Evolutionary conservation across 2,797 vertebrate species (phyloP).

Genomic region (Loris lydekkerianus): DNA sequence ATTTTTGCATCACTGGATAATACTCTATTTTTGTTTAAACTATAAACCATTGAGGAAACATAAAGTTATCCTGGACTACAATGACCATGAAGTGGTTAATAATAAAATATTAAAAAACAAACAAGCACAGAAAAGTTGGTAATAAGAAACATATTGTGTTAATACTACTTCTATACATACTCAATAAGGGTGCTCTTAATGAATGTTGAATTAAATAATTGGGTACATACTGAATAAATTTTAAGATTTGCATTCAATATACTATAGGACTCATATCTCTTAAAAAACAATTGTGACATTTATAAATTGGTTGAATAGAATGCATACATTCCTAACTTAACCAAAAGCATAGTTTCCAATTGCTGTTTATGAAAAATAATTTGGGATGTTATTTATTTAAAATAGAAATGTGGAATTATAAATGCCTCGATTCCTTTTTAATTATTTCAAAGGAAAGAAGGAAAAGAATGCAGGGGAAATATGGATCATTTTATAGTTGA

Average conservation of each 20-base stretch:
- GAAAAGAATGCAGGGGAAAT: constrained; percentile 22
- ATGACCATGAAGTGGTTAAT: neutral
- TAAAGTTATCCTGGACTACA: neutral
- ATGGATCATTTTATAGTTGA: neutral
- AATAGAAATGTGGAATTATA: constrained; percentile 8
- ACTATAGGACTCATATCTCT: neutral
- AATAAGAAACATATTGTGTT: neutral
- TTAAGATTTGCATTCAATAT: neutral
- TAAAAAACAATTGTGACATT: neutral
- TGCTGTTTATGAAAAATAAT: constrained; percentile 44
- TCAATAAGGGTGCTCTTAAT: neutral
- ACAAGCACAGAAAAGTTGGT: neutral
- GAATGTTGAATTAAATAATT: constrained; percentile 31
- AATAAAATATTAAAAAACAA: constrained; percentile 39
- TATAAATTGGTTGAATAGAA: neutral
- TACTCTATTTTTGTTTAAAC: neutral
- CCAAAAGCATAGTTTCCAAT: constrained; percentile 17
- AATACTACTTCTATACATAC: neutral
- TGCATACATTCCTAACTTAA: constrained; percentile 18
- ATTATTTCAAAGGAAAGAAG: constrained; percentile 25
- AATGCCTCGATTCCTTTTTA: constrained; percentile 8
- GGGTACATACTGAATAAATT: neutral
- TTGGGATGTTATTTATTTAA: neutral
- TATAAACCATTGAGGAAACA: neutral
- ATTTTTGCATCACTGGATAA: neutral